These are phyloP conservation scores for Theristicus caerulescens DNA, from an alignment of 2,113 vertebrate species.

Conservation along the genomic window DNA sequence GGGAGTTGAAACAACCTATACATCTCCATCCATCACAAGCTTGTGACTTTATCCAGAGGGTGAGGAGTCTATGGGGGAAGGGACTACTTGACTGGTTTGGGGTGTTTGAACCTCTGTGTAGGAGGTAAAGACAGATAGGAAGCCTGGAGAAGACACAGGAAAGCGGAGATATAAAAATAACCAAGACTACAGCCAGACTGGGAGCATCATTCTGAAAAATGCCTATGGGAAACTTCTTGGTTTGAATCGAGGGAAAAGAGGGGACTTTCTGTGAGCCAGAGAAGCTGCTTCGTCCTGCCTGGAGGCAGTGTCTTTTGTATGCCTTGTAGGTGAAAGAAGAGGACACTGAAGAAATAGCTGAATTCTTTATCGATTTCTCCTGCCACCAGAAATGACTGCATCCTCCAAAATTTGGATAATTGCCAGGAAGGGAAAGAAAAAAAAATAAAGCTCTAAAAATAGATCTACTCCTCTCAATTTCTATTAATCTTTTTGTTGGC, in stretches of 20 bases:
- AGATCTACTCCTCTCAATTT: background rate
- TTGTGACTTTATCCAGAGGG: rapidly evolving
- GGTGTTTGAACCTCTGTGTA: background rate
- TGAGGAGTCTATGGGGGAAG: rapidly evolving
- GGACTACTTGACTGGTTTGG: background rate
- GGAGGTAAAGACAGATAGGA: background rate
- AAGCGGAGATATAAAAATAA: background rate
- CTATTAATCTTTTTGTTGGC: background rate
- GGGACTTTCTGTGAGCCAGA: background rate
- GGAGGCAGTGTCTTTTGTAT: background rate
- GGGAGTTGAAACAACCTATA: background rate
- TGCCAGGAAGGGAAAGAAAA: background rate
- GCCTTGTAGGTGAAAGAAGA: background rate
- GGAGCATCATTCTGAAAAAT: background rate
- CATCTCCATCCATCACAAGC: background rate
- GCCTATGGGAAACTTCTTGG: background rate
- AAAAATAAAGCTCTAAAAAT: background rate
- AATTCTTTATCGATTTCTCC: background rate
- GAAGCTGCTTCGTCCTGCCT: background rate
- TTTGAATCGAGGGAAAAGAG: background rate
- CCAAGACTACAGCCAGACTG: background rate
- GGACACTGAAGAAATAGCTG: background rate
- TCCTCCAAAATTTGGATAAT: background rate
- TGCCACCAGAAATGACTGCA: background rate
- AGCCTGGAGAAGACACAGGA: background rate